Base-by-base conservation (phyloP, 2,888 invertebrate species). In the Trimorus sp. region DNA sequence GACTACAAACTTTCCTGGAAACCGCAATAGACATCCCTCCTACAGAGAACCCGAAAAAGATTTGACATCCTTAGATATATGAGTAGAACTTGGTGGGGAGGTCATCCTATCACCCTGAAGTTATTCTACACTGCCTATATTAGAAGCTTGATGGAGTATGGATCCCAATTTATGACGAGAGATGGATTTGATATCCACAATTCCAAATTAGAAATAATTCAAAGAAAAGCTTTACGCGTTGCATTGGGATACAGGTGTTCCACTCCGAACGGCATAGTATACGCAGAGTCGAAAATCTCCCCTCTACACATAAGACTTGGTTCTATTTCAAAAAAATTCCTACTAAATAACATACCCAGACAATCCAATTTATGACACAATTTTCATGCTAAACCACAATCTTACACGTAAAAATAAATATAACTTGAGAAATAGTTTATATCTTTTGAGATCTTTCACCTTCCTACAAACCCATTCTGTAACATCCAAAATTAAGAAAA, bases 221-320 rank as follows among this genome's bases (percentile, higher is more conserved):
- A 60, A 16, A 42, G 60, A 45, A 12, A 8, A 7, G 26, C n/a
- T 1, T 45, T 60, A 11, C 15, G 45, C 6, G 16, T 16, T n/a
- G 1, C 45, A 1, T 5, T 60, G 11, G 42, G 60, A 6, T 45
- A 15, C 7, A 42, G 60, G 8, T 16, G 5, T 12, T 11, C 15
- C 6, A 60, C 60, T 4, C 58, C 58, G 7, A 58, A 58, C 40
- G 14, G 40, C 12, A 38, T 58, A 1, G 58, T 58, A 1, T 58
- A 58, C 38, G 58, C 58, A 5, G 58, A 37, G 38, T 58, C 58
- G 1, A 58, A 58, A 14, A 58, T 58, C 38, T 12, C n/a, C n/a
- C n/a, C n/a, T n/a, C n/a, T n/a, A n/a, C n/a, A n/a, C n/a, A n/a
- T n/a, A n/a, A n/a, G n/a, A n/a, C n/a, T n/a, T n/a, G n/a, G n/a